Percentiles rank a stretch among this genome's conserved stretches.
Conservation (phyloP, 2,888 invertebrate genomes). For the Synergus itoensis region DNA sequence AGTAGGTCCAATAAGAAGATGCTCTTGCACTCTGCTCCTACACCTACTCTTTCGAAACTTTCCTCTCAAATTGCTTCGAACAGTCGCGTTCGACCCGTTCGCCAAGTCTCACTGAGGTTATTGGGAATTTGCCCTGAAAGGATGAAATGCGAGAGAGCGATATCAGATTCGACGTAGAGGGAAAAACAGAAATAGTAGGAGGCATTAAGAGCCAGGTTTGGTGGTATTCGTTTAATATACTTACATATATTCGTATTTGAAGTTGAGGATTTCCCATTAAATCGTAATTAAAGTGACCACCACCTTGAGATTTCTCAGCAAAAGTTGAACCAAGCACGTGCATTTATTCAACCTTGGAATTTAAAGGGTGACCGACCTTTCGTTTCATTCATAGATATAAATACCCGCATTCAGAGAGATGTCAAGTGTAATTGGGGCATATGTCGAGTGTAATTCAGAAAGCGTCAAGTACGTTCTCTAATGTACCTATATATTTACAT, state of each 20-base stretch:
- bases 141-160: constrained; percentile 44
- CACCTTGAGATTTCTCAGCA: constrained; percentile 47
- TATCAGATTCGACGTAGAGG: constrained; percentile 39
- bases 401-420: constrained; percentile 17
- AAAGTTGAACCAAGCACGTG: constrained; percentile 12
- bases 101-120: constrained; percentile 60
- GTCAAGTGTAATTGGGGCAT: constrained; percentile 17
- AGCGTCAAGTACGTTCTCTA: neutral
- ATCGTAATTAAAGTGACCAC: constrained; percentile 45
- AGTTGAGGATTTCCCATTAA: constrained; percentile 24
- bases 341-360: constrained; percentile 13
- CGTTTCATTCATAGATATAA: constrained; percentile 27
- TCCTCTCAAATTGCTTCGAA: constrained; percentile 53
- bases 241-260: constrained; percentile 33
- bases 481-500: neutral
- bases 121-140: constrained; percentile 65
- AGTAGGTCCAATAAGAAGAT: constrained; percentile 34
- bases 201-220: constrained; percentile 49
- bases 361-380: constrained; percentile 5
- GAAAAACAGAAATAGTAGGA: constrained; percentile 30
- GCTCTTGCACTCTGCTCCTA: constrained; percentile 5
- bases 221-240: constrained; percentile 52
- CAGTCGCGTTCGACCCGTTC: constrained; percentile 48
- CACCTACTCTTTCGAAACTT: constrained; percentile 34
- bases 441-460: constrained; percentile 1